Evolutionary conservation across 2,113 vertebrate genomes (phyloP).

Genomic region (Candoia aspera): DNA sequence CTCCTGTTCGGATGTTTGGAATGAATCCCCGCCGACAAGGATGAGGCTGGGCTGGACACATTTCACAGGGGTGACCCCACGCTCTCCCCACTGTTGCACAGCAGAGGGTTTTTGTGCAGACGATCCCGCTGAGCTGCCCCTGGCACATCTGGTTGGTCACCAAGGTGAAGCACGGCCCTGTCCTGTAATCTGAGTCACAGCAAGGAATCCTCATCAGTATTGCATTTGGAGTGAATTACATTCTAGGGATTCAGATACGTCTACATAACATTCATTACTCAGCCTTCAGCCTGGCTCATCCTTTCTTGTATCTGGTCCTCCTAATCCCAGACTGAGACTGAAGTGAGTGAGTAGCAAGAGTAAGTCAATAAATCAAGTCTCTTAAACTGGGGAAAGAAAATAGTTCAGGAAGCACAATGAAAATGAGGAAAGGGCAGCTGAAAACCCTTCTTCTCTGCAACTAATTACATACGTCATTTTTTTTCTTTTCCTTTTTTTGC

Average conservation of each 20-base stretch:
- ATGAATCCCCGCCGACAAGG: constrained; percentile 97
- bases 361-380: not conserved
- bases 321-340: not conserved
- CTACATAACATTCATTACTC: not conserved
- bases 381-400: not conserved
- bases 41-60: constrained; percentile 96
- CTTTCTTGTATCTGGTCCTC: not conserved
- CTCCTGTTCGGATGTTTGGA: constrained; percentile 93
- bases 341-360: not conserved
- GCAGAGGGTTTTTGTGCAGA: constrained; percentile 97
- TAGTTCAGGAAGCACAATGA: not conserved
- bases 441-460: not conserved
- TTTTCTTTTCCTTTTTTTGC: not conserved
- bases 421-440: not conserved
- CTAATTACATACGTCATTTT: not conserved
- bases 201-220: constrained; percentile 47
- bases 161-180: constrained; percentile 94
- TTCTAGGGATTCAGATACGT: constrained; percentile 2
- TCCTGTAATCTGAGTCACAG: constrained; percentile 89
- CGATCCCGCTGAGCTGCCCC: constrained; percentile 95
- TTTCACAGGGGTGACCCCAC: constrained; percentile 98
- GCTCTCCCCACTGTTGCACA: constrained; percentile 96
- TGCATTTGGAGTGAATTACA: not conserved
- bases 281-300: not conserved
- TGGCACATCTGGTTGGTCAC: constrained; percentile 99